Conservation (phyloP, 2,888 invertebrate genomes). For the Labia minor region DNA sequence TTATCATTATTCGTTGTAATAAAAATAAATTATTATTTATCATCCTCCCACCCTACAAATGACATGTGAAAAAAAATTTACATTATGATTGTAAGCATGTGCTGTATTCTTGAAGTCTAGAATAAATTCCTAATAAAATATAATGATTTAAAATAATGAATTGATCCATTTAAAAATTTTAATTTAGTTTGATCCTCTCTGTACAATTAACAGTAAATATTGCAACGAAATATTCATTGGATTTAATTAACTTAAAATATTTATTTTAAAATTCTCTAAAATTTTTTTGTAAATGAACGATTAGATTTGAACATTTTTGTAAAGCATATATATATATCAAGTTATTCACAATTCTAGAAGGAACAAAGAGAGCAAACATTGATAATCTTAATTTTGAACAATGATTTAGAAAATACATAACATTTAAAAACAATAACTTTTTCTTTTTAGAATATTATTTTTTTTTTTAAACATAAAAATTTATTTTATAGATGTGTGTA, state of each 20-base stretch:
- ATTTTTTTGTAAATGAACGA: neutral
- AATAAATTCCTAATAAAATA: too few species aligned
- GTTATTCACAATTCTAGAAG: neutral
- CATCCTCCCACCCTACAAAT: neutral
- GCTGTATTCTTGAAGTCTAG: neutral
- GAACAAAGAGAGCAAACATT: neutral
- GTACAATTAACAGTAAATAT: neutral
- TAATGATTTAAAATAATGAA: neutral
- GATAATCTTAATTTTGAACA: neutral
- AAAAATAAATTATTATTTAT: neutral
- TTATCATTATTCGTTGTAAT: neutral
- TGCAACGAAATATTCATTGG: neutral
- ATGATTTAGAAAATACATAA: neutral
- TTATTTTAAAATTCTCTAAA: neutral
- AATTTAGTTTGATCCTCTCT: neutral
- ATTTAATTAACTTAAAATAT: neutral
- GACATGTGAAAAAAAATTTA: neutral
- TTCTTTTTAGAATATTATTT: too few species aligned
- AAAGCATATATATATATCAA: conserved; percentile 7
- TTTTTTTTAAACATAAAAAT: too few species aligned
- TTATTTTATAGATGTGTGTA: too few species aligned
- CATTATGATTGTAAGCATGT: neutral
- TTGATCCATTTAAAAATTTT: neutral
- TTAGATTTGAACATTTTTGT: neutral
- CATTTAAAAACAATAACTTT: neutral